Evolutionary conservation across 2,888 invertebrate species (phyloP).

Genomic region (Nasonia oneida): DNA sequence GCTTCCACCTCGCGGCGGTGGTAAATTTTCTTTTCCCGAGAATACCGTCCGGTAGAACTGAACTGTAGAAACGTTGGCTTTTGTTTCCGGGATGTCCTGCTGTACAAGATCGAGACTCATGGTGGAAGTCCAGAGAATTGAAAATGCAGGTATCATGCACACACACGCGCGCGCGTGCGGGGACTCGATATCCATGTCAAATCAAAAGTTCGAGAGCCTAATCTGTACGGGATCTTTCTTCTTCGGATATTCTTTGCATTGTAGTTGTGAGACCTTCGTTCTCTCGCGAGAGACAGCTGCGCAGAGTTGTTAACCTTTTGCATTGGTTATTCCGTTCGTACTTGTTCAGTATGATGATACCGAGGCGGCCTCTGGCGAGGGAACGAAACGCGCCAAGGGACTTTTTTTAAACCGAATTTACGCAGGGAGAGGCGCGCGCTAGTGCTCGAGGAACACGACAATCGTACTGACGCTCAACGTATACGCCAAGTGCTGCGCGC

Average conservation of each 20-base stretch:
- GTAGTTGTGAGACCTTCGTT: background rate
- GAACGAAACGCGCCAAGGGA: background rate
- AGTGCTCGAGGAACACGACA: constrained; percentile 3
- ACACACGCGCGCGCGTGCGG: background rate
- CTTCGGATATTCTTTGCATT: background rate
- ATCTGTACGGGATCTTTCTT: background rate
- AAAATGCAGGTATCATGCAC: background rate
- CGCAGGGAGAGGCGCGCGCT: background rate
- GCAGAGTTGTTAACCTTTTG: background rate
- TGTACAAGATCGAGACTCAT: background rate
- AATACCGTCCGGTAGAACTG: background rate
- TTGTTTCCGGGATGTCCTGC: background rate
- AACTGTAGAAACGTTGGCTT: background rate
- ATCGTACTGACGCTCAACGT: background rate
- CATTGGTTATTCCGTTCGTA: background rate
- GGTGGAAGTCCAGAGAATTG: background rate
- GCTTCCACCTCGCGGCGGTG: background rate
- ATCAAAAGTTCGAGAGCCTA: constrained; percentile 30
- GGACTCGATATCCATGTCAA: constrained; percentile 1
- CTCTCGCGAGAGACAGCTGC: background rate
- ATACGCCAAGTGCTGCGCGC: background rate
- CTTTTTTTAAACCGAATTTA: constrained; percentile 9
- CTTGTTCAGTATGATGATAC: background rate
- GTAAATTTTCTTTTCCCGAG: background rate
- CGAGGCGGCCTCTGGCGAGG: background rate